Conservation (phyloP, 2,888 invertebrate genomes). For the Aleiodes alternator region DNA sequence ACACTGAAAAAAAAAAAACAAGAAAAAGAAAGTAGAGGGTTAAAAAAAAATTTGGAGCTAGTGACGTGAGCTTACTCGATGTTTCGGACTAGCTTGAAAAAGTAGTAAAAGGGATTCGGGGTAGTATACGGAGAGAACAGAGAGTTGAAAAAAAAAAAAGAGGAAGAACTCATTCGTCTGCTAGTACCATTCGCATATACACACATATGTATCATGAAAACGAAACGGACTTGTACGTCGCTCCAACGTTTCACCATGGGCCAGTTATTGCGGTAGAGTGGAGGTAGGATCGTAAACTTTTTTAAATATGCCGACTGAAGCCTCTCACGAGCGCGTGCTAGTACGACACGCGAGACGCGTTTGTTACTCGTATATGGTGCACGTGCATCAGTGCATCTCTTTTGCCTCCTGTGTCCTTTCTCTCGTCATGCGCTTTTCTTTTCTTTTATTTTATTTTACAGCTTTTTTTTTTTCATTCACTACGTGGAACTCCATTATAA, state of each 20-base stretch:
- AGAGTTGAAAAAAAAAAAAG: constrained; percentile 55
- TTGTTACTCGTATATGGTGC: constrained; percentile 45
- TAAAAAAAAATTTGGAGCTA: constrained; percentile 47
- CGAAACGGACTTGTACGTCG: constrained; percentile 47
- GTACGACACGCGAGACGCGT: constrained; percentile 49
- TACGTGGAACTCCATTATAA: constrained; percentile 49
- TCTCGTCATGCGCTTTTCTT: constrained; percentile 10
- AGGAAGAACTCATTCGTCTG: constrained; percentile 39
- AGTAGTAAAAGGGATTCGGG: constrained; percentile 62
- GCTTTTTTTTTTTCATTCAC: constrained; percentile 33
- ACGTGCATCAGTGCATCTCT: constrained; percentile 42
- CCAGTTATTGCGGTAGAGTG: constrained; percentile 54
- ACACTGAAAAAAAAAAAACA: constrained; percentile 52
- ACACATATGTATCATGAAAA: constrained; percentile 45
- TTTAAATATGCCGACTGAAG: constrained; percentile 49
- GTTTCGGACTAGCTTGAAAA: constrained; percentile 61
- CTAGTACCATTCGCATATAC: constrained; percentile 42
- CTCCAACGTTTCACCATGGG: constrained; percentile 48
- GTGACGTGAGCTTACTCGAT: constrained; percentile 46
- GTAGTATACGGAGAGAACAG: constrained; percentile 39
- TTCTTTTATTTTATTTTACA: constrained; percentile 28
- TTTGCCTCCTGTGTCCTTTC: constrained; percentile 11
- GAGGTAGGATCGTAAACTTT: constrained; percentile 65
- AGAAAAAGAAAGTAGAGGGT: constrained; percentile 49
- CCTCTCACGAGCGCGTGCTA: constrained; percentile 47